Base-by-base conservation (phyloP, 2,113 vertebrate species). In the Passer domesticus region DNA sequence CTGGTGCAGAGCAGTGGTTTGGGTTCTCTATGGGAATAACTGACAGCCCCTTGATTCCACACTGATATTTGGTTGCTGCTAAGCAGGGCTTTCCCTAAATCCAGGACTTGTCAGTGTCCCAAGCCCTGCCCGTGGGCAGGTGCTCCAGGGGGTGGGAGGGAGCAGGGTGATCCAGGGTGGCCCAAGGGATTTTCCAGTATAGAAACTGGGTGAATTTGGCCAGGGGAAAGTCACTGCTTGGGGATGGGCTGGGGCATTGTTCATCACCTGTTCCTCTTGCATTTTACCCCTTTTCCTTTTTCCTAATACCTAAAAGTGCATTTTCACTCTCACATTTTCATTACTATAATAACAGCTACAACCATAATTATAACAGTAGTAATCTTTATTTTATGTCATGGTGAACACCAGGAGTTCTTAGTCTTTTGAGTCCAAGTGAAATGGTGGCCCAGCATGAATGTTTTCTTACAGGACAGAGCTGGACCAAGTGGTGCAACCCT, bases 141-240 rank as follows among this genome's bases (percentile, higher is more conserved):
- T 13, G 60, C 35, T 35, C 30, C 24, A 7, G 62, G 25, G 31
- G 31, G 20, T 76, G 64, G 64, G 43, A 68, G 43, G 53, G 35
- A 69, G 19, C 15, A 15, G 2, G 30, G 35, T 21, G 25, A 31
- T 11, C 30, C 0, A 0, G 49, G 5, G 8, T 50, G 44, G 16
- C 37, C 62, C 76, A 43, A 43, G 25, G 52, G 62, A 11, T 59
- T 67, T 75, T 7, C 43, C 43, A 50, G 35, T 6, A 35, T 1
- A 13, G 3, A 25, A 76, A 22, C 25, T 31, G 31, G 21, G 31
- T 31, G 2, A 39, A 16, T 4, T 1, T 62, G 55, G 10, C 28
- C 23, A 13, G n/a, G 17, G 19, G 4, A 46, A 50, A 52, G 15
- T 16, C 63, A 28, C 18, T 28, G 22, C 11, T 4, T 22, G 27